A percentile compares a stretch with the other conserved stretches of the same genome.
These are phyloP conservation scores for Ochropacha duplaris DNA, from an alignment of 2,888 invertebrate species.

Conservation along the genomic window DNA sequence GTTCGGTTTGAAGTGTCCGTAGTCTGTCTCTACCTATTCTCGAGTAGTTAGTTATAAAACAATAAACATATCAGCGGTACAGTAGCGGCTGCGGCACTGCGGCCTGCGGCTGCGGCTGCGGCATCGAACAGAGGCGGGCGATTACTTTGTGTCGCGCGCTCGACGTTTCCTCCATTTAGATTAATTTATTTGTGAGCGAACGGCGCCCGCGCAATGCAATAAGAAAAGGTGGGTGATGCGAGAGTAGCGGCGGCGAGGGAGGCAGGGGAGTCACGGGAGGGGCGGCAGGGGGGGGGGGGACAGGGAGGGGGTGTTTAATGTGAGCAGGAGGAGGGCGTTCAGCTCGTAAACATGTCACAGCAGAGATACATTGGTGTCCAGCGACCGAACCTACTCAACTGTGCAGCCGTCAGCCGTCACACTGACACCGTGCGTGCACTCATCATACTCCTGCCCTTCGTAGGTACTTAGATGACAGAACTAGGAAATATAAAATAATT, in stretches of 20 bases:
- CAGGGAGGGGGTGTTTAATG: slow-evolving; percentile 4
- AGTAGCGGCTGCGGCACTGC: slow-evolving; percentile 1
- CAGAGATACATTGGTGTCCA: slow-evolving; percentile 45
- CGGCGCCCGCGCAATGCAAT: slow-evolving; percentile 49
- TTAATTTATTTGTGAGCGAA: slow-evolving; percentile 56
- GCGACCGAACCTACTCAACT: not conserved
- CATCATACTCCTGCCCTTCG: not conserved
- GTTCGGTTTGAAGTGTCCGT: slow-evolving; percentile 28
- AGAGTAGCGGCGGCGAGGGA: slow-evolving; percentile 12
- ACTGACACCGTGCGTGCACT: too few relatives aligned
- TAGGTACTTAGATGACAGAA: too few relatives aligned
- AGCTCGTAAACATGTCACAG: slow-evolving; percentile 66
- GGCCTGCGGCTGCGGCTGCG: too few relatives aligned
- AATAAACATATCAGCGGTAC: slow-evolving; percentile 11
- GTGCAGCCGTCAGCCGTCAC: too few relatives aligned
- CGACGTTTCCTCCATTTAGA: slow-evolving; percentile 58
- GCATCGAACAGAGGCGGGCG: slow-evolving; percentile 15
- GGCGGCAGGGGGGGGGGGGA: slow-evolving; percentile 13
- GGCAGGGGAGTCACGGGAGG: slow-evolving; percentile 14
- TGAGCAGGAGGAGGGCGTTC: slow-evolving; percentile 12
- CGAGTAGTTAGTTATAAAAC: slow-evolving; percentile 26
- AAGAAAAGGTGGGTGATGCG: slow-evolving; percentile 27
- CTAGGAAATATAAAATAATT: too few relatives aligned
- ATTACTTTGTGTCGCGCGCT: slow-evolving; percentile 33
- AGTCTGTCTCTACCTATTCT: too few relatives aligned